Evolutionary conservation across 1,140 invertebrate species (phyloP), one percentile per base, ranked within the genome.

Genomic region (Solenopsis invicta): DNA sequence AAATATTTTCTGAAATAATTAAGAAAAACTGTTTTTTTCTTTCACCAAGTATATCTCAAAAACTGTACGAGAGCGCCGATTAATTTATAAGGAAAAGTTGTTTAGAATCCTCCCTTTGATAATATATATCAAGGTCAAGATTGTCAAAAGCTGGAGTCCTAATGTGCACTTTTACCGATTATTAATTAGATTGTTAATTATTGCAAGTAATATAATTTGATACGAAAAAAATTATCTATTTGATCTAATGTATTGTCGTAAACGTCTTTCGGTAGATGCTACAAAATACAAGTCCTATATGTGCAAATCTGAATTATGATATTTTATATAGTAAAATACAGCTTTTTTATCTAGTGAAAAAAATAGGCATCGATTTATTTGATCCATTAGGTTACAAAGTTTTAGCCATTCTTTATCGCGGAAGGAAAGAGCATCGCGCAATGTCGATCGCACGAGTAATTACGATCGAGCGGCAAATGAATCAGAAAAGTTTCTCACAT

Each of bases 401-500:
- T 54, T 66, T 45, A 54, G 29, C 18, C 41, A 6, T 5, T n/a
- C 5, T 16, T 66, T 78, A 66, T 64, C 45, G 16, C n/a, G 59
- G 24, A 9, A 37, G n/a, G 48, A 78, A 78, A 66, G 29, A 29
- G 18, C 76, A 66, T 66, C 61, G 37, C 56, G 21, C 74, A 29
- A 74, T 56, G 75, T 77, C 56, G 41, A 66, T 21, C n/a, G 16
- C 9, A 16, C 34, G 76, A 66, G 45, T 80, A 66, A 80, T 80
- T 80, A 52, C 24, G 24, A 37, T 5, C 62, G 29, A 16, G 12
- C 59, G 29, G 61, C 45, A 80, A 66, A 80, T 80, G 61, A 80
- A 66, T 80, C 62, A 52, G 76, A 67, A 52, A 66, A 66, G 76
- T 80, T 80, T 80, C 34, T 67, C 76, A 61, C 76, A 52, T 66